A percentile compares a stretch with the other conserved stretches of the same genome.
Conservation (phyloP, 1,140 invertebrate genomes). For the Ericerus pela region DNA sequence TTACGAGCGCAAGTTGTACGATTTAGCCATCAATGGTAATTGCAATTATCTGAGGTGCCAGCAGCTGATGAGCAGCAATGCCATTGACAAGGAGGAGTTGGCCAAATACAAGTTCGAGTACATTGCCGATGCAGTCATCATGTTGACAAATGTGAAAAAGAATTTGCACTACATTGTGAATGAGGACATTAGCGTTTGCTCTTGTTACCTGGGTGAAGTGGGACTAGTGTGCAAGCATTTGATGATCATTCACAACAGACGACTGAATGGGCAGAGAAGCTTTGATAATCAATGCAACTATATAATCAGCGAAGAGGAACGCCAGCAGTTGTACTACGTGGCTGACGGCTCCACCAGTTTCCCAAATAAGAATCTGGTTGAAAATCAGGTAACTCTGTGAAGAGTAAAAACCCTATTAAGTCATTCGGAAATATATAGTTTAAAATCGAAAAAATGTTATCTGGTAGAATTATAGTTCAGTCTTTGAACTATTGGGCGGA, state of each 20-base stretch:
- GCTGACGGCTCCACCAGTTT: not conserved
- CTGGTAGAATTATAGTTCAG: too few species aligned
- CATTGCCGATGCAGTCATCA: not conserved
- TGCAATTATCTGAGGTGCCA: not conserved
- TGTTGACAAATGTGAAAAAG: not conserved
- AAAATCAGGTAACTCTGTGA: too few species aligned
- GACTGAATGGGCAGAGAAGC: not conserved
- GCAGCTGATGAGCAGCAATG: too few species aligned
- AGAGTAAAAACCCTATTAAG: too few species aligned
- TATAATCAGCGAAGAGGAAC: not conserved
- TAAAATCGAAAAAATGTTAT: too few species aligned
- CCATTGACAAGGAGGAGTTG: not conserved
- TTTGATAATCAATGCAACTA: not conserved
- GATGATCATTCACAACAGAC: not conserved
- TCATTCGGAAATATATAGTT: too few species aligned
- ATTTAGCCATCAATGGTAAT: not conserved
- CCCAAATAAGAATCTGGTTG: too few species aligned
- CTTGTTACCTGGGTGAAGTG: not conserved
- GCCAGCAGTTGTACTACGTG: not conserved
- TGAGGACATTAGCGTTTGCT: not conserved
- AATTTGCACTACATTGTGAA: not conserved
- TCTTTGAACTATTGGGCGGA: too few species aligned
- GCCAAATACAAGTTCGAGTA: not conserved
- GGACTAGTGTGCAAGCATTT: not conserved
- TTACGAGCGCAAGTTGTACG: not conserved